Conservation (phyloP, 1,140 invertebrate genomes). For the Dreissena rostriformis region DNA sequence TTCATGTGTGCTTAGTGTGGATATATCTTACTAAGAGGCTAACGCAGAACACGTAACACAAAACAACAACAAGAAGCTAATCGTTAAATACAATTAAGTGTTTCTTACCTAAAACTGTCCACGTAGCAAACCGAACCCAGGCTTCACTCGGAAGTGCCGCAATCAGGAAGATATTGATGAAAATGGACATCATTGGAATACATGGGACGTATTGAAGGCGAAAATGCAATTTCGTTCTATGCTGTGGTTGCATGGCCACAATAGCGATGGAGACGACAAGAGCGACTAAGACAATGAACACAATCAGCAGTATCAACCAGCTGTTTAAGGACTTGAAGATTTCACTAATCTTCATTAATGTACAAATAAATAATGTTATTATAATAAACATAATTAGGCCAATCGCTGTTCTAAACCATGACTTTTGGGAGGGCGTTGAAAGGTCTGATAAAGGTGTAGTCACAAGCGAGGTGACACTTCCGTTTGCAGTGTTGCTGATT, state of each 20-base stretch:
- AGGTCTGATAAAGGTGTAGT: slow-evolving; percentile 60
- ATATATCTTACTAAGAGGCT: too few relatives aligned
- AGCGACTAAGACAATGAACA: slow-evolving; percentile 66
- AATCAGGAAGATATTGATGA: slow-evolving; percentile 76
- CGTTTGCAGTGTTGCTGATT: slow-evolving; percentile 55
- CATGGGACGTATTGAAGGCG: slow-evolving; percentile 78
- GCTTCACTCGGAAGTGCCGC: slow-evolving; percentile 72
- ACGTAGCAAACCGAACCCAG: slow-evolving; percentile 69
- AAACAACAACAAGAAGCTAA: too few relatives aligned
- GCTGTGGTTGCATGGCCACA: slow-evolving; percentile 76
- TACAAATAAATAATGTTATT: slow-evolving; percentile 53
- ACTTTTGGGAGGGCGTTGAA: slow-evolving; percentile 61
- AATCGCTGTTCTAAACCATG: slow-evolving; percentile 65
- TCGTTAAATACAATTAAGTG: too few relatives aligned
- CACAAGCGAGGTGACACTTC: slow-evolving; percentile 69
- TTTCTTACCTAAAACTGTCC: neutral
- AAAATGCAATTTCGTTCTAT: slow-evolving; percentile 72
- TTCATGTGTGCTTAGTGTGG: too few relatives aligned
- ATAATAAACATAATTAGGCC: slow-evolving; percentile 70
- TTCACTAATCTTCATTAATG: slow-evolving; percentile 81
- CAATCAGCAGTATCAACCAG: slow-evolving; percentile 71
- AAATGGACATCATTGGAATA: slow-evolving; percentile 73
- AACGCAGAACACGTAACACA: too few relatives aligned
- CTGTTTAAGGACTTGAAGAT: slow-evolving; percentile 88
- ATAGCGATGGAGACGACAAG: slow-evolving; percentile 64